Conservation (phyloP, 2,113 vertebrate genomes). For the Sclerurus mexicanus region DNA sequence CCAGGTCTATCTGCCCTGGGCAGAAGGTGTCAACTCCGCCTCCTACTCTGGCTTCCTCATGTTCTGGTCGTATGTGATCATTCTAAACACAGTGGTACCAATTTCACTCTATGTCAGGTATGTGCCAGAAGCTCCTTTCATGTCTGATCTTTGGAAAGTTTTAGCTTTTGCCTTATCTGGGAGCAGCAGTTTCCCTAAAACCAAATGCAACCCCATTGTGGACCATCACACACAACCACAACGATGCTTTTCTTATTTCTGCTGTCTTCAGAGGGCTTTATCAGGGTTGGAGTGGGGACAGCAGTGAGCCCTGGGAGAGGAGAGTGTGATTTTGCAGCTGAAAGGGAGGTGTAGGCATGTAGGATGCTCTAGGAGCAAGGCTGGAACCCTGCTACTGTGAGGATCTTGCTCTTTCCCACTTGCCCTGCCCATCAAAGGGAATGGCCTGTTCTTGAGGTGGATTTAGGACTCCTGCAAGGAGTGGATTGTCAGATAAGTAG, state of each 20-base stretch:
- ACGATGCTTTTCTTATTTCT: not conserved
- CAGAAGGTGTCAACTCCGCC: slow-evolving; percentile 64
- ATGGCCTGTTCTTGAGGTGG: not conserved
- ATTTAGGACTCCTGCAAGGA: not conserved
- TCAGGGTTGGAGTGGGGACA: not conserved
- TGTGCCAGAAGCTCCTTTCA: not conserved
- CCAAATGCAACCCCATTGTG: not conserved
- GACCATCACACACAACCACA: fast-evolving
- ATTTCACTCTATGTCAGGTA: slow-evolving; percentile 97
- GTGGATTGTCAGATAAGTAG: not conserved
- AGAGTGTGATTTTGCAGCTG: not conserved
- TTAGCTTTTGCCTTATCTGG: not conserved
- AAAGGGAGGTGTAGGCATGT: not conserved
- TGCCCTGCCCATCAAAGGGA: not conserved
- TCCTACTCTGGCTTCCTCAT: slow-evolving; percentile 79
- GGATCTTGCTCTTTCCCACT: not conserved
- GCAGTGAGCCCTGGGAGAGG: not conserved
- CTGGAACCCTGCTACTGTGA: not conserved
- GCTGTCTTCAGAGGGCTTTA: not conserved
- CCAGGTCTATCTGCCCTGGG: slow-evolving; percentile 83
- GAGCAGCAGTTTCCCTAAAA: not conserved
- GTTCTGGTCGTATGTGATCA: slow-evolving; percentile 97
- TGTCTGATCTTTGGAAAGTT: not conserved
- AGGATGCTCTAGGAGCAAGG: not conserved
- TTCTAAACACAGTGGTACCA: slow-evolving; percentile 96